Evolutionary conservation across 2,888 invertebrate genomes (phyloP).

Genomic region (Bellardia pandia): DNA sequence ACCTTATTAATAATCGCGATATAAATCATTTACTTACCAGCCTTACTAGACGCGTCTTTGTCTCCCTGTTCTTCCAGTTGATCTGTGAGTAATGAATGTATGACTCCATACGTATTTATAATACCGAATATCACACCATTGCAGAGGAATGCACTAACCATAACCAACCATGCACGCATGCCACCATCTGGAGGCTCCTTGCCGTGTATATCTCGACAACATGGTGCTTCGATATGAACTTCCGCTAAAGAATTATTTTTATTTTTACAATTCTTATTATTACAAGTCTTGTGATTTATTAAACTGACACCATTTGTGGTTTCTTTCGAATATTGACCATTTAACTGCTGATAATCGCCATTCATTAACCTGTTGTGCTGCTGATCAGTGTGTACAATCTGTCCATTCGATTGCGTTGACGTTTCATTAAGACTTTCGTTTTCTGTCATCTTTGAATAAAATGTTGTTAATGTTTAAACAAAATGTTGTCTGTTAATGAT

Average conservation of each 20-base stretch:
- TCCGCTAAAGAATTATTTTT: slow-evolving; percentile 44
- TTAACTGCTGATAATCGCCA: slow-evolving; percentile 62
- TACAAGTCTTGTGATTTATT: slow-evolving; percentile 42
- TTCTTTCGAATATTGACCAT: slow-evolving; percentile 66
- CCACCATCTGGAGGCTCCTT: slow-evolving; percentile 89
- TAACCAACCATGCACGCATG: slow-evolving; percentile 90
- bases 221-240: slow-evolving; percentile 79
- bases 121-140: slow-evolving; percentile 96
- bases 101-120: slow-evolving; percentile 94
- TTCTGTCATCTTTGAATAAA: slow-evolving; percentile 77
- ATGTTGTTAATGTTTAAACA: slow-evolving; percentile 1
- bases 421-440: slow-evolving; percentile 79
- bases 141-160: slow-evolving; percentile 93
- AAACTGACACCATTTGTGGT: slow-evolving; percentile 67
- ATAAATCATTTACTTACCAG: slow-evolving; percentile 87
- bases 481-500: background rate
- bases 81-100: slow-evolving; percentile 89
- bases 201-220: slow-evolving; percentile 80
- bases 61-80: slow-evolving; percentile 88
- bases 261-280: slow-evolving; percentile 60
- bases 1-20: background rate
- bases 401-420: slow-evolving; percentile 75
- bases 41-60: slow-evolving; percentile 90
- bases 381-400: slow-evolving; percentile 75
- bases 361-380: slow-evolving; percentile 68